A percentile compares a stretch with the other conserved stretches of the same genome.
phyloP scores from a whole-genome alignment of 2,797 vertebrate species.

The Phataginus tricuspis region DNA sequence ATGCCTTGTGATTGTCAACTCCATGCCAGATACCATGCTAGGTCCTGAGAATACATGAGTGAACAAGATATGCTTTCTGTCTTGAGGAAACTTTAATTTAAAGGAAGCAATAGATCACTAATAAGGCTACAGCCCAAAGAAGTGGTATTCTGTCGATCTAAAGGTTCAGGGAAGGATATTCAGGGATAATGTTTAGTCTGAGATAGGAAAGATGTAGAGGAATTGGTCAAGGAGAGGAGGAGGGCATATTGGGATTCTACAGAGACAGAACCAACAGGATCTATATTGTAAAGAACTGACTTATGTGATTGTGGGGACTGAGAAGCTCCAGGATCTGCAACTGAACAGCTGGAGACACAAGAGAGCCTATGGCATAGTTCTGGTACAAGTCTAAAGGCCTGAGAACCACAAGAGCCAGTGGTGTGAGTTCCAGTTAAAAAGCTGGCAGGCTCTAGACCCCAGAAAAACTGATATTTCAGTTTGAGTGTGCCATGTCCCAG shows the following conservation, averaged over 20 bases:
- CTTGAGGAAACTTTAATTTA: neutral
- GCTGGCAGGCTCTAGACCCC: neutral
- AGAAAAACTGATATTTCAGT: neutral
- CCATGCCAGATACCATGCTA: neutral
- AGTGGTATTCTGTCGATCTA: neutral
- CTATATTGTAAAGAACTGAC: neutral
- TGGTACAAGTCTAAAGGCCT: neutral
- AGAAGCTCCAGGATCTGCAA: neutral
- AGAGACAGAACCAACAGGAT: neutral
- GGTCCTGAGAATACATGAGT: neutral
- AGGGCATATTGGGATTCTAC: neutral
- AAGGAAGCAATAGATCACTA: neutral
- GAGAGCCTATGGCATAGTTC: neutral
- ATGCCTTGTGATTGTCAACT: neutral
- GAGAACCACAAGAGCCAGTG: neutral
- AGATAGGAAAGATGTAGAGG: neutral
- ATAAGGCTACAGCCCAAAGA: neutral
- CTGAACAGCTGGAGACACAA: neutral
- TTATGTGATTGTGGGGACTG: neutral
- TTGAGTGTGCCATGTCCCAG: neutral
- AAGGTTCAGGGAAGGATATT: neutral
- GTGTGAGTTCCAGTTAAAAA: neutral
- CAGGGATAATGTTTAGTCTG: neutral
- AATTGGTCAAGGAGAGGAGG: neutral
- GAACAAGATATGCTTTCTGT: neutral